Conservation (phyloP, 2,797 vertebrate species). For the Antennarius maculatus region DNA sequence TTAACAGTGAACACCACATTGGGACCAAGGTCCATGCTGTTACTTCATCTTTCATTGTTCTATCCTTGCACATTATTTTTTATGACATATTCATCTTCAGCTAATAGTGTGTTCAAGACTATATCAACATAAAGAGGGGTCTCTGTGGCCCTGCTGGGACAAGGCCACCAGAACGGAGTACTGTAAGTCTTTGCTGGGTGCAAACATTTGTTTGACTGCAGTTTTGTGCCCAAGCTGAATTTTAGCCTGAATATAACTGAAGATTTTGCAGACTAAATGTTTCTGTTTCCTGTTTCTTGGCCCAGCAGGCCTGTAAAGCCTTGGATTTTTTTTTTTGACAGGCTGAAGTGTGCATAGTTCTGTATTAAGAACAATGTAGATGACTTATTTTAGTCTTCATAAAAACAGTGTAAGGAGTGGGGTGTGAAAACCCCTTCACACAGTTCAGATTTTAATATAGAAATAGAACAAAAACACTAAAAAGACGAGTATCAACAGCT, state of each 20-base stretch:
- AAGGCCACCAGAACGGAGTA: slow-evolving; percentile 22
- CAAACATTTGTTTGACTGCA: not conserved
- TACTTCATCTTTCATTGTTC: slow-evolving; percentile 26
- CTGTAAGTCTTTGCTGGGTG: slow-evolving; percentile 29
- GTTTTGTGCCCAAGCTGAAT: slow-evolving; percentile 12
- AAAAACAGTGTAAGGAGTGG: not conserved
- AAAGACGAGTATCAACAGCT: not conserved
- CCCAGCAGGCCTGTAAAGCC: too few relatives aligned
- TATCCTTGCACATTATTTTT: slow-evolving; percentile 23
- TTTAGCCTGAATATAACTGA: slow-evolving; percentile 1
- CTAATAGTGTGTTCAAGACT: slow-evolving; percentile 42
- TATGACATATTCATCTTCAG: slow-evolving; percentile 45
- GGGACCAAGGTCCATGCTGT: slow-evolving; percentile 25
- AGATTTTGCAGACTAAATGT: not conserved
- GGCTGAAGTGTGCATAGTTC: not conserved
- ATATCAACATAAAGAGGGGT: slow-evolving; percentile 30
- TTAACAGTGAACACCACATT: slow-evolving; percentile 29
- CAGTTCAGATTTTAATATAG: not conserved
- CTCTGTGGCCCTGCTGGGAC: slow-evolving; percentile 35
- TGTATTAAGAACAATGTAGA: not conserved
- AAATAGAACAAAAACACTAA: not conserved
- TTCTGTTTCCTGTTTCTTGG: too few relatives aligned
- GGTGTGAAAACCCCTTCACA: not conserved
- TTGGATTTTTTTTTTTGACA: not conserved
- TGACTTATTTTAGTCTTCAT: not conserved